Conservation (phyloP, 2,797 vertebrate genomes). For the Rhynchonycteris naso region DNA sequence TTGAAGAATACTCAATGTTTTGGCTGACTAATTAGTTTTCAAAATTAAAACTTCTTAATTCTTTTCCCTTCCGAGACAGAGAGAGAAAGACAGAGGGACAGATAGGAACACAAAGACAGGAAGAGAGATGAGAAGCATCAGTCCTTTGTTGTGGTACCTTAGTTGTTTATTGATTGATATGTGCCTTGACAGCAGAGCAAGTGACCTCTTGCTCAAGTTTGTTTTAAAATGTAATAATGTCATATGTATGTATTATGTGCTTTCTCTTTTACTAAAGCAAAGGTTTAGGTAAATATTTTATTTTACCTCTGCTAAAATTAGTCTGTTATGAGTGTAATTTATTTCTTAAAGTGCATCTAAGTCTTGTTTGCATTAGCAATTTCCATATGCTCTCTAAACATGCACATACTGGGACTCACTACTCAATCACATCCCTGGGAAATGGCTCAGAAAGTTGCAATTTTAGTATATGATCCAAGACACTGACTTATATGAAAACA, state of each 20-base stretch:
- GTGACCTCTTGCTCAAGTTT: neutral
- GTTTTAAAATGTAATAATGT: neutral
- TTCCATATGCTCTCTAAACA: neutral
- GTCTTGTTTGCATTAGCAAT: neutral
- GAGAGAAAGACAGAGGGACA: too few species aligned
- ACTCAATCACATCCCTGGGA: neutral
- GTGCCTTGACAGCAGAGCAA: too few species aligned
- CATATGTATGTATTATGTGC: neutral
- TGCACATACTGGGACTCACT: neutral
- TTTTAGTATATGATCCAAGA: neutral
- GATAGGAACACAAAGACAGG: too few species aligned
- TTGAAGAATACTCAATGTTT: neutral
- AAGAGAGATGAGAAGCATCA: too few species aligned
- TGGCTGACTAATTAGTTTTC: neutral
- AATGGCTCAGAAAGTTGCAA: neutral
- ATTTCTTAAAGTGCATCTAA: neutral
- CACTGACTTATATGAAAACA: neutral
- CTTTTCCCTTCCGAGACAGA: too few species aligned
- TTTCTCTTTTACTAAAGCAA: neutral
- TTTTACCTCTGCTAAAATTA: neutral
- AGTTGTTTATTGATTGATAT: too few species aligned
- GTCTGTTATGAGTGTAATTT: neutral
- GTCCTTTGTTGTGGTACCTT: too few species aligned
- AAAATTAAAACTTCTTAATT: constrained; percentile 6
- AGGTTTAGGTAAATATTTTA: constrained; percentile 10